A percentile compares a stretch with the other conserved stretches of the same genome.
These are phyloP conservation scores for Scalopus aquaticus DNA, from an alignment of 2,113 vertebrate species.

Conservation along the genomic window DNA sequence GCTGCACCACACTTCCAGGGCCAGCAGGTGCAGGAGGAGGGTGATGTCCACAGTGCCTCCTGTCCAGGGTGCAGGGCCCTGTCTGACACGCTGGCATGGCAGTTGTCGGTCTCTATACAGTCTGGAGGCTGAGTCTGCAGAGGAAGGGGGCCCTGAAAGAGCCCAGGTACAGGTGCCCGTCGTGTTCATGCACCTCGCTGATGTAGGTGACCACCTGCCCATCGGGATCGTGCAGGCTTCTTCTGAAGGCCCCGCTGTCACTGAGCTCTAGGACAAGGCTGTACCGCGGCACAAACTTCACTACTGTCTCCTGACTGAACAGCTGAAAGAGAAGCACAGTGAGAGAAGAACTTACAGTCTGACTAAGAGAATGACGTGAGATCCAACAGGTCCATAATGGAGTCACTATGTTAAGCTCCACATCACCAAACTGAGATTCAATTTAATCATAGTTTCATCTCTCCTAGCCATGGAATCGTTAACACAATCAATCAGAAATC, in stretches of 20 bases:
- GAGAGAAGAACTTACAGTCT: background rate
- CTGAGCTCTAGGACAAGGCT: conserved; percentile 94
- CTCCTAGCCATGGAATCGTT: background rate
- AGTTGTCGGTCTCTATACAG: conserved; percentile 77
- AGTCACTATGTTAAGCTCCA: background rate
- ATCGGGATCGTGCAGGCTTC: conserved; percentile 94
- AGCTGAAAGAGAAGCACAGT: conserved; percentile 84
- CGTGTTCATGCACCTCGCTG: conserved; percentile 93
- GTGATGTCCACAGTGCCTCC: background rate
- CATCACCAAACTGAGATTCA: background rate
- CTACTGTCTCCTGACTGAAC: conserved; percentile 91
- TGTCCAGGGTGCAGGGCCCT: background rate
- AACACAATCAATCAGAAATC: background rate
- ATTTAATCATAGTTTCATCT: background rate
- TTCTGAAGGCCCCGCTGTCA: conserved; percentile 91
- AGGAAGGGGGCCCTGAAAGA: conserved; percentile 94
- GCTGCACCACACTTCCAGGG: background rate
- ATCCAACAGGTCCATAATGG: background rate
- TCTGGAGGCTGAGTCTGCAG: conserved; percentile 89
- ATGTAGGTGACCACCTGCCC: conserved; percentile 89
- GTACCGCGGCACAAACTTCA: conserved; percentile 93
- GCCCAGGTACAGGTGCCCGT: conserved; percentile 94
- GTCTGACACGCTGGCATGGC: background rate
- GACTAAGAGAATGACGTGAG: background rate
- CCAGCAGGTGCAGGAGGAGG: background rate